These are phyloP conservation scores for Limanda limanda DNA, from an alignment of 2,113 vertebrate genomes.

Conservation along the genomic window DNA sequence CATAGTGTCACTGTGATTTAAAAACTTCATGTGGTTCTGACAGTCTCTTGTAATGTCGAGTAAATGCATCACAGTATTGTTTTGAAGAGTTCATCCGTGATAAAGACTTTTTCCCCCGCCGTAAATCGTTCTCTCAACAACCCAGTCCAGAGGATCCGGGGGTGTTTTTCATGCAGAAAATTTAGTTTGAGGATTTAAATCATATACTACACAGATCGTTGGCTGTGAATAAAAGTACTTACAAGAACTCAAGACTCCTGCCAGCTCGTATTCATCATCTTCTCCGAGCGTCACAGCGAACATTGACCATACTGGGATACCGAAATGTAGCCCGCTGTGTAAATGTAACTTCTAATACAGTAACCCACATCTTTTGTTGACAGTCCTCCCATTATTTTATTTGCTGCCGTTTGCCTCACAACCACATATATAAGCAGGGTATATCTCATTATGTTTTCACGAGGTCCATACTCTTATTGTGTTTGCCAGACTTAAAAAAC, in stretches of 20 bases:
- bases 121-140: conserved; percentile 10
- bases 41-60: conserved; percentile 9
- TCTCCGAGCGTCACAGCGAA: conserved; percentile 9
- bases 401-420: conserved; percentile 33
- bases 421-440: conserved; percentile 38
- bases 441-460: conserved; percentile 68
- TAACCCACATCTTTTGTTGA: conserved; percentile 59
- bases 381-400: conserved; percentile 50
- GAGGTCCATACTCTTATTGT: conserved; percentile 61
- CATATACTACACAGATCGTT: not conserved
- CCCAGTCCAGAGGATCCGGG: not conserved
- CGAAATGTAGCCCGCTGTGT: conserved; percentile 22
- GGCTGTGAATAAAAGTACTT: conserved; percentile 2
- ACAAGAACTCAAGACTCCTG: conserved; percentile 1
- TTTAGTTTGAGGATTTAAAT: conserved; percentile 26
- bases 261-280: conserved; percentile 30
- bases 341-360: conserved; percentile 45
- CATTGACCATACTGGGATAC: conserved; percentile 12
- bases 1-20: conserved; percentile 60
- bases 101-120: conserved; percentile 8
- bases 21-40: conserved; percentile 1
- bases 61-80: conserved; percentile 28
- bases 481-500: conserved; percentile 67
- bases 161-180: conserved; percentile 8
- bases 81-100: conserved; percentile 34